Base-by-base conservation (phyloP, 64 coral and sea anemone species). In the Porites lutea region DNA sequence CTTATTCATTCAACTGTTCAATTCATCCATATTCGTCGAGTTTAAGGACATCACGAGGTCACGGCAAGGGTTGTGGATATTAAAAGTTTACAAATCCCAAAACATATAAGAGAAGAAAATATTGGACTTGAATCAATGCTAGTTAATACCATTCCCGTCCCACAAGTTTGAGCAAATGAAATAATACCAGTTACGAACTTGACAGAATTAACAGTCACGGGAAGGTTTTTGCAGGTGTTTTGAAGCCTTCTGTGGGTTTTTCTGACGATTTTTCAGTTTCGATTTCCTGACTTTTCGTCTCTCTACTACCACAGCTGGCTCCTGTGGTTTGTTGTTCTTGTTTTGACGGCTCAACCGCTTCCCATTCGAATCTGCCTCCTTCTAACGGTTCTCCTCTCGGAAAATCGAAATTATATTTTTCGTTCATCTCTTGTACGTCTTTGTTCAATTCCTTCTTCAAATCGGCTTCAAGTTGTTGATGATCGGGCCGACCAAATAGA, bases 341-440 rank as follows among this genome's bases (percentile, higher is more conserved):
- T 49, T 66, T 46, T 10, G 46, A 2, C 6, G 45, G 16, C 18
- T 67, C 13, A 48, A 65, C 59, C 23, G 48, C 3, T 68, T 23
- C 63, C 62, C 81, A 68, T 11, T 69, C 18, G 3, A 5, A 68
- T 68, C 8, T 68, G 6, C 9, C 51, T 55, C 50, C 50, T 54
- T 2, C 13, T 22, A 21, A 51, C 63, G 81, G 81, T 68, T 68
- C 8, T 13, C 45, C 81, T 68, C 69, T 46, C 46, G 69, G 2
- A 47, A 84, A 84, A 84, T 84, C 81, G 13, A 84, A 84, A 8
- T 22, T 15, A 4, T 22, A 84, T 50, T 84, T 68, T 69, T 84
- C 19, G 81, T 69, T 84, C 81, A 51, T 84, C 62, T 84, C 81
- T 12, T 84, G 59, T 2, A 2, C 3, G 48, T 84, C 81, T 2